These are phyloP conservation scores for Trichosurus vulpecula DNA, from an alignment of 2,797 vertebrate genomes.

Conservation along the genomic window DNA sequence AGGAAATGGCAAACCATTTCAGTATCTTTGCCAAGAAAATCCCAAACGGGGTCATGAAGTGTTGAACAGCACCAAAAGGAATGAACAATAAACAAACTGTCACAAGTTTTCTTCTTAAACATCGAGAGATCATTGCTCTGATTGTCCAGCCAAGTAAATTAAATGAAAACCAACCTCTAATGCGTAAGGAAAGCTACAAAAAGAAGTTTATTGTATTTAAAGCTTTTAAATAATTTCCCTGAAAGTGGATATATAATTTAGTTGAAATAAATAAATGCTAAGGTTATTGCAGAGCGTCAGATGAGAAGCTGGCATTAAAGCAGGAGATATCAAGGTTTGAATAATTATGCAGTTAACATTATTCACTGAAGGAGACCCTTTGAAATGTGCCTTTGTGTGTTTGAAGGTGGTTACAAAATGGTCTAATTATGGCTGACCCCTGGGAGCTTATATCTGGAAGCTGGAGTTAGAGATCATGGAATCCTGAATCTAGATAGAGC, in stretches of 20 bases:
- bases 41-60: not conserved
- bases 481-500: not conserved
- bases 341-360: not conserved
- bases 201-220: constrained; percentile 23
- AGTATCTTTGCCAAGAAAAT: not conserved
- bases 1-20: not conserved
- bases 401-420: constrained; percentile 8
- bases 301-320: constrained; percentile 37
- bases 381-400: constrained; percentile 6
- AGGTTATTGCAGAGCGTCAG: constrained; percentile 4
- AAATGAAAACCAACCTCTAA: constrained; percentile 47
- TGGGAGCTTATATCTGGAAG: not conserved
- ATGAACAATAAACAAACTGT: not conserved
- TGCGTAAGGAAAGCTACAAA: constrained; percentile 26
- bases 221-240: constrained; percentile 41
- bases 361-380: constrained; percentile 15
- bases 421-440: not conserved
- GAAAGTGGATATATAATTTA: constrained; percentile 18
- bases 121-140: not conserved
- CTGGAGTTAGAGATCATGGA: not conserved
- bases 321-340: not conserved
- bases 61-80: not conserved
- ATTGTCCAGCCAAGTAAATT: constrained; percentile 33
- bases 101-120: not conserved
- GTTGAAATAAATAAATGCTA: constrained; percentile 50